These are phyloP conservation scores for Pluvialis apricaria DNA, from an alignment of 2,113 vertebrate species.

Conservation along the genomic window DNA sequence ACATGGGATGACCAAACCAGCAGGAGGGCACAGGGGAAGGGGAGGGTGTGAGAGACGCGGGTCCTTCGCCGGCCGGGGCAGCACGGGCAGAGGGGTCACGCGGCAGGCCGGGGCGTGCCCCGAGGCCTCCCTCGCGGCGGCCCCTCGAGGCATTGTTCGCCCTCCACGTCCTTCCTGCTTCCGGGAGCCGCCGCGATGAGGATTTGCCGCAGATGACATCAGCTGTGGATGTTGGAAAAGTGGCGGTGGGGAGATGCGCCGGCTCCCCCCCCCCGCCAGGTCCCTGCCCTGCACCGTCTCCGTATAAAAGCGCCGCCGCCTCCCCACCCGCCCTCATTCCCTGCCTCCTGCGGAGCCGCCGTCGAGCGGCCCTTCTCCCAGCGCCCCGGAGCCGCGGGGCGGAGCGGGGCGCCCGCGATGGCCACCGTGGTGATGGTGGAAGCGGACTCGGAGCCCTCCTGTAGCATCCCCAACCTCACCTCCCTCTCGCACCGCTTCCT, in stretches of 20 bases:
- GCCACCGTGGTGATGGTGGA: constrained; percentile 80
- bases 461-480: constrained; percentile 70
- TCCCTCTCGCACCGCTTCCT: constrained; percentile 85
- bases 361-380: background rate
- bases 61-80: too few relatives aligned
- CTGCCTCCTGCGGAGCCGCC: background rate
- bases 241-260: constrained; percentile 36
- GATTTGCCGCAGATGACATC: constrained; percentile 89
- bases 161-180: constrained; percentile 69
- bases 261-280: constrained; percentile 70
- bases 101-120: too few relatives aligned
- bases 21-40: background rate
- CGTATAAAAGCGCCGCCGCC: constrained; percentile 82
- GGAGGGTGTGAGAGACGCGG: background rate
- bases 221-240: constrained; percentile 73
- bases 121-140: background rate
- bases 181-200: constrained; percentile 68
- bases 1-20: background rate
- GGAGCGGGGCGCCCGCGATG: constrained; percentile 74
- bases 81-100: background rate
- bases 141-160: background rate
- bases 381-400: background rate
- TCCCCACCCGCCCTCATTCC: background rate
- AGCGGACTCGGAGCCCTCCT: constrained; percentile 79
- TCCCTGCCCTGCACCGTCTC: constrained; percentile 76